Evolutionary conservation across 2,888 invertebrate genomes (phyloP).

Genomic region (Spicauda simplicius): DNA sequence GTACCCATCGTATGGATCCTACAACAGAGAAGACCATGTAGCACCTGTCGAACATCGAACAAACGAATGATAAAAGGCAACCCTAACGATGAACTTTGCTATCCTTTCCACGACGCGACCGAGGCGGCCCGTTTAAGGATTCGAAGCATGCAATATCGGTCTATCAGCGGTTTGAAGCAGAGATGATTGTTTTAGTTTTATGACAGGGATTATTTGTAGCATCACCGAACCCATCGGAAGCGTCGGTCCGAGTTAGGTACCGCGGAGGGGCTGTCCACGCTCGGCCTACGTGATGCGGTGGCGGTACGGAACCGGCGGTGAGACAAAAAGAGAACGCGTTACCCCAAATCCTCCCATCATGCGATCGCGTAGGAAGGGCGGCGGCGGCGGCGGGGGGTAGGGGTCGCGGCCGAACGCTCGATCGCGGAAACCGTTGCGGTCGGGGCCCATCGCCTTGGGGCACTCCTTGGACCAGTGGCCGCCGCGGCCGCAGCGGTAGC

Average conservation of each 20-base stretch:
- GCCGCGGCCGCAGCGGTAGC: constrained; percentile 96
- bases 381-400: constrained; percentile 95
- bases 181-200: constrained; percentile 29
- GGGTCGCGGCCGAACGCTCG: constrained; percentile 95
- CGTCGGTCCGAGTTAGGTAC: constrained; percentile 61
- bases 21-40: constrained; percentile 6
- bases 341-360: constrained; percentile 96
- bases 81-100: constrained; percentile 24
- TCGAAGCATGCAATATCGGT: constrained; percentile 32
- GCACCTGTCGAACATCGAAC: not conserved
- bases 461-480: constrained; percentile 99
- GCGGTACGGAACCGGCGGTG: constrained; percentile 59
- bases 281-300: constrained; percentile 67
- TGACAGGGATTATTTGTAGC: constrained; percentile 51
- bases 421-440: constrained; percentile 93
- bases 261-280: constrained; percentile 68
- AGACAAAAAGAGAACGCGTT: constrained; percentile 79
- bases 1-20: constrained; percentile 91
- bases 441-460: constrained; percentile 92
- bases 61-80: not conserved
- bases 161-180: constrained; percentile 30
- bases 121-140: constrained; percentile 25
- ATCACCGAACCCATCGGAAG: constrained; percentile 62
- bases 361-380: constrained; percentile 95
- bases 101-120: constrained; percentile 22